Base-by-base conservation (phyloP, 1,140 invertebrate species). In the Yoshiicerus persimilis region DNA sequence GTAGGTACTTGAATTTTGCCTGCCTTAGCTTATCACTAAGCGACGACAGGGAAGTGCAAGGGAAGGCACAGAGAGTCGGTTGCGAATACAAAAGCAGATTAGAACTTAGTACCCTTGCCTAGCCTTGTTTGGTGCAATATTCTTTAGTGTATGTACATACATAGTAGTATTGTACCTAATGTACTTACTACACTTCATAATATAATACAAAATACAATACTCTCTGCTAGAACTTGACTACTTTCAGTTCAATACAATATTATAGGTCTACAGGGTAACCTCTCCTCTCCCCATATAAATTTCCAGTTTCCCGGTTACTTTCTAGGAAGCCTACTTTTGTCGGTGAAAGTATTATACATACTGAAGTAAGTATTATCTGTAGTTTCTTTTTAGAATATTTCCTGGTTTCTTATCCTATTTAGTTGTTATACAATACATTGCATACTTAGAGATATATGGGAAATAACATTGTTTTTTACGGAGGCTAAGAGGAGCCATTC, bases 51-150 rank as follows among this genome's bases (percentile, higher is more conserved):
- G 47, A 56, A 56, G 47, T 56, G 47, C 47, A 56, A 56, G 27
- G 70, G 27, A 30, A 38, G 77, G 34, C 30, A 23, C 6, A 25
- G 41, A 62, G 83, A 84, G 39, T 11, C 83, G n/a, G 83, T 47
- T 38, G 25, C 83, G 83, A 84, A 84, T 84, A 84, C 83, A 84
- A 84, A 84, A 84, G 83, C 83, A 84, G 83, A 84, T 84, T 84
- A 84, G 38, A 84, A 84, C 83, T 27, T 84, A 84, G 23, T 47
- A 47, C 23, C 39, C n/a, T 84, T 27, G n/a, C 56, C n/a, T n/a
- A n/a, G n/a, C n/a, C n/a, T n/a, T n/a, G n/a, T 20, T 20, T 77
- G 70, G 23, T 66, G 64, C 64, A 30, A 10, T 66, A 30, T 66
- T 66, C 64, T 66, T 25, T 30, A 8, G 39, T 41, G 20, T 30